A percentile compares a stretch with the other conserved stretches of the same genome.
Evolutionary conservation across 2,797 vertebrate genomes (phyloP).

Genomic region (Chiloscyllium punctatum): DNA sequence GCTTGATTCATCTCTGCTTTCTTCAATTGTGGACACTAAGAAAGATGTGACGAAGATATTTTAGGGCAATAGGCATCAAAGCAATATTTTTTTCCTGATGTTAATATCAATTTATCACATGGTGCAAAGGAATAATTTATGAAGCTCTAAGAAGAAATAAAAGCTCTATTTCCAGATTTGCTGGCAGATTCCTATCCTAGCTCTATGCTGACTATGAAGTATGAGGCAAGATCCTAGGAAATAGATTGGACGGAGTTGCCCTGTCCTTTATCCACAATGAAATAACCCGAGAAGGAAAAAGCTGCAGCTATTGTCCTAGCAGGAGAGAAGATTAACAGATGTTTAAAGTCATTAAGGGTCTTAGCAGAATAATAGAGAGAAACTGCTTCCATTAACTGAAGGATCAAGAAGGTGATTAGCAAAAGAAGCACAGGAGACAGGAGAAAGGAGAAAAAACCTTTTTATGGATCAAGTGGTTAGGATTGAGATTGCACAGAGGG

Average conservation of each 20-base stretch:
- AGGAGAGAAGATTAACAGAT: background rate
- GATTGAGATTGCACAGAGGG: too few species aligned
- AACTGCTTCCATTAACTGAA: too few species aligned
- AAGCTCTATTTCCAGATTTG: background rate
- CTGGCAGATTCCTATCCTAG: background rate
- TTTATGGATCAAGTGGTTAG: too few species aligned
- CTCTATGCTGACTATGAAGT: background rate
- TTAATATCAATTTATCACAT: background rate
- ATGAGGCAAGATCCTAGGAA: background rate
- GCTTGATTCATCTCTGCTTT: conserved; percentile 59
- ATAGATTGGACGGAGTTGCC: background rate
- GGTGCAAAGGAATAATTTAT: background rate
- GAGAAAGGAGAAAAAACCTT: too few species aligned
- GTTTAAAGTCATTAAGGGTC: background rate
- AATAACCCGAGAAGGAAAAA: background rate
- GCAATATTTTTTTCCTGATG: background rate
- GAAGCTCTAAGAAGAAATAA: background rate
- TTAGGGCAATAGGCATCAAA: background rate
- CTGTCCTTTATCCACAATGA: background rate
- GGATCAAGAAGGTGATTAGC: too few species aligned
- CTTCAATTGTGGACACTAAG: conserved; percentile 37
- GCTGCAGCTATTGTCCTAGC: background rate
- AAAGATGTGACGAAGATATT: background rate
- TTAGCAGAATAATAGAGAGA: too few species aligned
- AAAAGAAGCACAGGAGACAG: too few species aligned